Base-by-base conservation (phyloP, 53 echinoderm and acorn worm genomes). In the Holothuria leucospilota region DNA sequence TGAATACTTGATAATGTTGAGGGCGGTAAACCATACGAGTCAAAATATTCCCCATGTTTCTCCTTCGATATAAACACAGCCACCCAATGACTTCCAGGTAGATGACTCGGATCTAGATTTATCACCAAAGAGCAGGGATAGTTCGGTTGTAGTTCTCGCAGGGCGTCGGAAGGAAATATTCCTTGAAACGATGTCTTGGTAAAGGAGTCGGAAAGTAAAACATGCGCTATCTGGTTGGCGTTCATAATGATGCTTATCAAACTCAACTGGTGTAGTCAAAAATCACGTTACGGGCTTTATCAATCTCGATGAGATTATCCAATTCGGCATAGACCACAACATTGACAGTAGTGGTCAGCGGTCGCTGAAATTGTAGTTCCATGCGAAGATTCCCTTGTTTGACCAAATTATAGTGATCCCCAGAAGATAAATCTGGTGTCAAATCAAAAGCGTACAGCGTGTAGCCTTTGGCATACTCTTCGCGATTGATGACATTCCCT, bases 41-140 rank as follows among this genome's bases (percentile, higher is more conserved):
- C 93, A 68, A 90, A 93, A 42, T 84, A 90, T 10, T 69, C 69
- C 29, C 69, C 69, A 29, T 27, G n/a, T 26, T 25, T 40, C 4
- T 40, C 40, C 40, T 40, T 40, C 3, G 42, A 74, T 40, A 74
- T 74, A 46, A 74, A 74, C 40, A 74, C 5, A 23, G 75, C 75
- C 18, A 40, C 39, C 42, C 75, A 93, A 88, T 29, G 91, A 39
- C 53, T 88, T 90, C 46, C 90, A 64, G 73, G 90, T 84, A 14
- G 90, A 90, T 64, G 86, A 77, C 20, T 83, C 66, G 80, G 88
- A 91, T 77, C 90, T 69, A 63, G 84, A 88, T 60, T 93, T 87
- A 65, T 89, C 28, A 75, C 75, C 26, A 75, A 15, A 7, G 75
- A 0, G 20, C 75, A 75, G 6, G 75, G 75, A 40, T 52, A 53